These are phyloP conservation scores for Tetragonula carbonaria DNA, from an alignment of 2,888 invertebrate species.

Conservation along the genomic window DNA sequence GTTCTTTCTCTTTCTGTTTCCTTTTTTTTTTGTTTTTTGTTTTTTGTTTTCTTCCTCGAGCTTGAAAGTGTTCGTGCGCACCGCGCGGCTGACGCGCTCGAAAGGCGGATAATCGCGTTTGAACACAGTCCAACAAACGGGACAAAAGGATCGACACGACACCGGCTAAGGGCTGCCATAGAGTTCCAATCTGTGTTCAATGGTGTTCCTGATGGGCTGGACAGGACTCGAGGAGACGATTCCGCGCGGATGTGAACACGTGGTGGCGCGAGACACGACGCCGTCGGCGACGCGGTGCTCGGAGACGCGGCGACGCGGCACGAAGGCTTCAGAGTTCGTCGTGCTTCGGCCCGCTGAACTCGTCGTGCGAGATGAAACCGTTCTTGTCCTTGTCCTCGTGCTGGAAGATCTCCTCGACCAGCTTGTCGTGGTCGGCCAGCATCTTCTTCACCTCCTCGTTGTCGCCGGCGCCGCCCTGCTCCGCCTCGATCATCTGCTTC, in stretches of 20 bases:
- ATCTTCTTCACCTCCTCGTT: constrained; percentile 92
- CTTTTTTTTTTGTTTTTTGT: not conserved
- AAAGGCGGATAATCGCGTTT: constrained; percentile 7
- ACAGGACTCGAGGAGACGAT: constrained; percentile 54
- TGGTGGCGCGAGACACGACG: constrained; percentile 64
- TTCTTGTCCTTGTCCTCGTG: constrained; percentile 99
- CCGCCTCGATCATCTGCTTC: constrained; percentile 94
- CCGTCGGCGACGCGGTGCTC: constrained; percentile 60
- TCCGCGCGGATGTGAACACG: constrained; percentile 67
- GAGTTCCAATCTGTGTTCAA: constrained; percentile 14
- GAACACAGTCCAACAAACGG: constrained; percentile 5
- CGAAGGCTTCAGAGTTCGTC: constrained; percentile 92
- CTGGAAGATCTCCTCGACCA: constrained; percentile 98
- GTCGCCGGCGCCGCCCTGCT: constrained; percentile 86
- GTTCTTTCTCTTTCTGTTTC: too few relatives aligned
- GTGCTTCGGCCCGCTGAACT: constrained; percentile 98
- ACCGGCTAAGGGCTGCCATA: not conserved
- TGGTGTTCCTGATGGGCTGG: constrained; percentile 37
- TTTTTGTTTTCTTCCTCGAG: not conserved
- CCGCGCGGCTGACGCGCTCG: constrained; percentile 4
- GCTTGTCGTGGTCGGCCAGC: constrained; percentile 95
- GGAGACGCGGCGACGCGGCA: constrained; percentile 61
- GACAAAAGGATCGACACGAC: constrained; percentile 13
- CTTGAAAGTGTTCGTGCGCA: constrained; percentile 4
- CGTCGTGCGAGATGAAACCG: constrained; percentile 97